Base-by-base conservation (phyloP, 2,797 vertebrate species). In the Hirundo rustica region DNA sequence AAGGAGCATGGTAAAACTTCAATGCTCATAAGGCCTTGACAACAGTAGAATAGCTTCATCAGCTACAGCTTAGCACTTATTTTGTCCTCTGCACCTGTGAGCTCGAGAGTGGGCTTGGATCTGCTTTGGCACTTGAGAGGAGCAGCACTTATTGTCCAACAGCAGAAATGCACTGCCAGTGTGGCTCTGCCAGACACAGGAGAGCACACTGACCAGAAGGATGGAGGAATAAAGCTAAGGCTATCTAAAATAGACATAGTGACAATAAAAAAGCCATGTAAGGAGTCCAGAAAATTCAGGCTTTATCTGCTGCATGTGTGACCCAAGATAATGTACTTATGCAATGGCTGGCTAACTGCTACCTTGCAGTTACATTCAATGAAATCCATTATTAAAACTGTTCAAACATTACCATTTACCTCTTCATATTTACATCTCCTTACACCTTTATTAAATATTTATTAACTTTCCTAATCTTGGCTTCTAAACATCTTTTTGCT, bases 361-460 rank as follows among this genome's bases (percentile, higher is more conserved):
- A 85, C 71, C 34, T 90, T 2, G 0, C 53, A 85, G 57, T 67
- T 79, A 87, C 14, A 14, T 50, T 85, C 5, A 5, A 25, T 61
- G 27, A 88, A 94, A 91, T 92, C 42, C 30, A 57, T 34, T n/a
- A 92, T 64, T 74, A 95, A 79, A 95, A 60, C 48, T 40, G 44
- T 80, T 89, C 93, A 92, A 93, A 88, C 50, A 71, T 44, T 61
- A 64, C 25, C 50, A 36, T 80, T 85, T 91, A 85, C 47, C 20
- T 76, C 68, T 91, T 89, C 47, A 44, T 91, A 93, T 92, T 94
- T 96, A 85, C 72, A 92, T 68, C 36, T 83, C 50, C 61, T 85
- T 66, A 76, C 47, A 44, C 53, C 38, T 89, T 85, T 96, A 91
- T 89, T 89, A 96, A 87, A 61, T 54, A 87, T 45, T 89, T 94